Base-by-base conservation (phyloP, 92 coral and sea anemone species). In the Epizoanthus illoricatus region DNA sequence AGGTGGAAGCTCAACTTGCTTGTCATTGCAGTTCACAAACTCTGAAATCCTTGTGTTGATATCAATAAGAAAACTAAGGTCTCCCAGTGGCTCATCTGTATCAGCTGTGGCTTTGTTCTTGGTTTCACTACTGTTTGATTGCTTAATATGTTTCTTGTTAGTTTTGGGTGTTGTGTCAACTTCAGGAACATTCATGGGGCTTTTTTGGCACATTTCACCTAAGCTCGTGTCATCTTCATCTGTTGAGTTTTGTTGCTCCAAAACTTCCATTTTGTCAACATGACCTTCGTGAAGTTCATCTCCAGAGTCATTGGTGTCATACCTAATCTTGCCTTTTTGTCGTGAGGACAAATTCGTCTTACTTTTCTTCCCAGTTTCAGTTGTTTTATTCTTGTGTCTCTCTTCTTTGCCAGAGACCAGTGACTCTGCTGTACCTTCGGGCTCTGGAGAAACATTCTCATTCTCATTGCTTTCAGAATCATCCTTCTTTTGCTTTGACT, bases 11-110 rank as follows among this genome's bases (percentile, higher is more conserved):
- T 94, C 96, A 20, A 90, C 87, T 61, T 91, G 92, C 15, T 90
- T 83, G 70, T 33, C 76, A 0, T 65, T 76, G 7, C 90, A 61
- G 19, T 90, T 86, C 0, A 93, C 94, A 57, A 96, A 91, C n/a
- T 89, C 71, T 5, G 98, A 84, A 61, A 96, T 94, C 90, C 70
- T 85, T 42, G 92, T 89, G 86, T 95, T 96, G 52, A 94, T 84
- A 49, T 90, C 91, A 33, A 96, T 88, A 43, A 96, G 91, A 55
- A 96, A 96, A 75, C 86, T 84, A 84, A 96, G 86, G 74, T 96
- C 91, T 20, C 92, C 94, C 11, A 93, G 90, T 12, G 84, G 80
- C 20, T 88, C 97, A 42, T 93, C 94, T 36, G 76, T 21, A 5
- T 81, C 90, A 11, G 59, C 12, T 42, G 42, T 78, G 15, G 71